Evolutionary conservation across 2,113 vertebrate species (phyloP).

Genomic region (Muntiacus muntjak): DNA sequence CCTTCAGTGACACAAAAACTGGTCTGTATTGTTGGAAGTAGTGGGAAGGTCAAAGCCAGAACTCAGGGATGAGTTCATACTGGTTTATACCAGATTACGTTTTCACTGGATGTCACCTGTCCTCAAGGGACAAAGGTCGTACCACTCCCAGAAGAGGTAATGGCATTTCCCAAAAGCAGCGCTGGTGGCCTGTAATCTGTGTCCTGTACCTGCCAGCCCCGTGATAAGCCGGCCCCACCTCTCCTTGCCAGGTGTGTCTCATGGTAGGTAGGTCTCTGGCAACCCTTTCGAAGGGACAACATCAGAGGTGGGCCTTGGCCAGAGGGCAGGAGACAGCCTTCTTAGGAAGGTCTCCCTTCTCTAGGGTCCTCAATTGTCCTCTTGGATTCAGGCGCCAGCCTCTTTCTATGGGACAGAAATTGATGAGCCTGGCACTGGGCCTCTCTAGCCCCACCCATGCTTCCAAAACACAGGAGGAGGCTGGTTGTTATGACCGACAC

Average conservation of each 20-base stretch:
- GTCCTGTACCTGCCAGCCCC: background rate
- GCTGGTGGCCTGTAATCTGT: background rate
- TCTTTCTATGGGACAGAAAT: background rate
- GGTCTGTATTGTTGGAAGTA: background rate
- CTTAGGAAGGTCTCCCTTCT: background rate
- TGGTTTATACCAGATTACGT: constrained; percentile 11
- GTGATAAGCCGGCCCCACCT: constrained; percentile 37
- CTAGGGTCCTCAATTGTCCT: background rate
- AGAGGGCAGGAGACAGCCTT: background rate
- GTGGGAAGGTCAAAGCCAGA: background rate
- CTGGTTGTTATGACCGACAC: background rate
- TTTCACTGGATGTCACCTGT: background rate
- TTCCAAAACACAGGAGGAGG: background rate
- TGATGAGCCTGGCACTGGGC: background rate
- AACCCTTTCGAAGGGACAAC: background rate
- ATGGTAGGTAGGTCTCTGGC: background rate
- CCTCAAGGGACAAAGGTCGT: constrained; percentile 61
- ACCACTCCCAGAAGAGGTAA: constrained; percentile 10
- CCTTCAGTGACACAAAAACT: background rate
- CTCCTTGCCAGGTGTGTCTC: background rate
- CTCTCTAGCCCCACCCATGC: background rate
- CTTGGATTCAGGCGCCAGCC: background rate
- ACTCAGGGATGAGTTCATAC: background rate
- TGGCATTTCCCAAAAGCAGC: constrained; percentile 28
- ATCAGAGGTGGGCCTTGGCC: background rate